These are phyloP conservation scores for Synanthedon myopaeformis DNA, from an alignment of 2,888 invertebrate species.

Conservation along the genomic window DNA sequence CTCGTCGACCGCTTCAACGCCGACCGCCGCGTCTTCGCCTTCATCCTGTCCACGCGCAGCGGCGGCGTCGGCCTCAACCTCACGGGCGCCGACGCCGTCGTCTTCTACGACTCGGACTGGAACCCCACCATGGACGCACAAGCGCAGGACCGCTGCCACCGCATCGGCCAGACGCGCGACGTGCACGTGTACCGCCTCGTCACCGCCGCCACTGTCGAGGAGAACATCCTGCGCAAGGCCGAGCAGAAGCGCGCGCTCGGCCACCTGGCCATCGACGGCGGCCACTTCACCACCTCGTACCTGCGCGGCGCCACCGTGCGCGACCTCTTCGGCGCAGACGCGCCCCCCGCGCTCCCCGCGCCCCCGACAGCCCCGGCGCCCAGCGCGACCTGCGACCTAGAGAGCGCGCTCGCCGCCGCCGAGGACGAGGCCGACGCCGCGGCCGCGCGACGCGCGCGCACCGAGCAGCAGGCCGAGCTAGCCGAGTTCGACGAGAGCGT, in stretches of 20 bases:
- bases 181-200: conserved; percentile 98
- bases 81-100: conserved; percentile 98
- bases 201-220: conserved; percentile 97
- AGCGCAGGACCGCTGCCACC: conserved; percentile 95
- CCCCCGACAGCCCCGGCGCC: conserved; percentile 11
- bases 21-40: conserved; percentile 94
- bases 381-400: conserved; percentile 75
- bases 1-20: conserved; percentile 98
- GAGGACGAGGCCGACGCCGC: conserved; percentile 96
- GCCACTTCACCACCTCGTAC: conserved; percentile 97
- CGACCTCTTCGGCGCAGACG: conserved; percentile 88
- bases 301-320: conserved; percentile 75
- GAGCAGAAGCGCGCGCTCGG: conserved; percentile 96
- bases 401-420: conserved; percentile 87
- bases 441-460: conserved; percentile 89
- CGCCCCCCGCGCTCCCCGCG: conserved; percentile 55
- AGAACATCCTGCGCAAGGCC: conserved; percentile 99
- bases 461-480: conserved; percentile 89
- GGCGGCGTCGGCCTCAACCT: conserved; percentile 98
- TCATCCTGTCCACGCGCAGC: conserved; percentile 97
- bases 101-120: conserved; percentile 99
- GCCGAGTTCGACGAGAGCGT: conserved; percentile 97
- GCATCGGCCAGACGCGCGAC: conserved; percentile 99
- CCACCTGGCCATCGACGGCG: conserved; percentile 97
- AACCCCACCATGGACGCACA: conserved; percentile 99